Conservation (phyloP, 2,888 invertebrate genomes). For the Macrosoma leucophasiata region DNA sequence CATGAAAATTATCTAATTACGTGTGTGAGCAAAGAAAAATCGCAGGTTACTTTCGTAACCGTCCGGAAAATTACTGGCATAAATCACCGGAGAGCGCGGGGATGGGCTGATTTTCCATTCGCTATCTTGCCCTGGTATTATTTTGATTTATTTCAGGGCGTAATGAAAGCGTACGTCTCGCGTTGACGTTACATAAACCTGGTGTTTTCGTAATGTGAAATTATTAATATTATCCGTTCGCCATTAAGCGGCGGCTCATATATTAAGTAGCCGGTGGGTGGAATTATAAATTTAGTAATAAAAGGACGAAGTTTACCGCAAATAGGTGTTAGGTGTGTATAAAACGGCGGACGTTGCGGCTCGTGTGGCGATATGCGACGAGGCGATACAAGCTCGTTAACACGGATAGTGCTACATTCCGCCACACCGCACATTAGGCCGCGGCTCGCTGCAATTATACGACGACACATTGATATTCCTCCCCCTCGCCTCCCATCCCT, state of each 20-base stretch:
- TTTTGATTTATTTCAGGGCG: conserved; percentile 70
- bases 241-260: background rate
- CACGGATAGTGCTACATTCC: conserved; percentile 58
- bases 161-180: conserved; percentile 71
- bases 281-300: conserved; percentile 49
- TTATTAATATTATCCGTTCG: conserved; percentile 21
- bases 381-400: conserved; percentile 52
- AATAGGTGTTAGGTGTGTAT: conserved; percentile 55
- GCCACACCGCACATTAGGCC: conserved; percentile 58
- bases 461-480: too few species aligned
- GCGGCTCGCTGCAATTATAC: conserved; percentile 37
- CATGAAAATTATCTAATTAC: conserved; percentile 71
- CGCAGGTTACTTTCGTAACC: conserved; percentile 71
- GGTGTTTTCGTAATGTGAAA: conserved; percentile 48
- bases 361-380: conserved; percentile 31
- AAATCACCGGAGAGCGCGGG: conserved; percentile 56
- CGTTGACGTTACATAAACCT: conserved; percentile 52
- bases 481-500: too few species aligned
- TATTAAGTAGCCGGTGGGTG: conserved; percentile 11
- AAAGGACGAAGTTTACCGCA: conserved; percentile 52
- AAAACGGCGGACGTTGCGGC: conserved; percentile 56
- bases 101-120: conserved; percentile 69
- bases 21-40: conserved; percentile 70
- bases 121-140: conserved; percentile 71
- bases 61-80: conserved; percentile 71